These are phyloP conservation scores for Noturus placidus DNA, from an alignment of 2,113 vertebrate genomes.

Conservation along the genomic window DNA sequence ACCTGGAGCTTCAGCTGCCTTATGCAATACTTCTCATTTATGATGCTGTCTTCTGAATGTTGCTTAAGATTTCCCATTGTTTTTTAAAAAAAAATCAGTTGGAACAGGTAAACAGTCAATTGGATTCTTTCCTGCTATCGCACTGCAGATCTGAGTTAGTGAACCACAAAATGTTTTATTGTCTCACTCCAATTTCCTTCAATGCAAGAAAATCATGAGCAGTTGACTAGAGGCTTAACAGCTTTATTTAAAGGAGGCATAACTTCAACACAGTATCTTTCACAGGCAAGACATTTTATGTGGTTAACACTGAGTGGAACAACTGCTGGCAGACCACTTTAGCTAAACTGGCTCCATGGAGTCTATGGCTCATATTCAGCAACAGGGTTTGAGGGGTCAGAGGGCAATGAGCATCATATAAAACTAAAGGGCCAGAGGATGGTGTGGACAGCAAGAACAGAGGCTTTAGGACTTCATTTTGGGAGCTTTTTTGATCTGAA, in stretches of 20 bases:
- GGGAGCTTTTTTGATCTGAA: background rate
- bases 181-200: background rate
- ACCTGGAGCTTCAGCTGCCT: background rate
- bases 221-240: background rate
- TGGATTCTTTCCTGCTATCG: background rate
- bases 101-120: background rate
- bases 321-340: conserved; percentile 31
- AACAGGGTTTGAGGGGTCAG: conserved; percentile 17
- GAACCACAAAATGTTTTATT: too few relatives aligned
- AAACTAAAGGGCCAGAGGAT: conserved; percentile 9
- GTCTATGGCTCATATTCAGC: conserved; percentile 26
- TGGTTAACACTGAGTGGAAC: background rate
- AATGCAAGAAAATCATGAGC: background rate
- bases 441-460: background rate
- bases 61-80: background rate
- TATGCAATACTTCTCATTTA: background rate
- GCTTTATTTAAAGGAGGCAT: background rate
- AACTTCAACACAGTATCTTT: background rate
- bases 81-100: background rate
- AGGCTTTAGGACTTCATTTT: background rate
- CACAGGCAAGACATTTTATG: background rate
- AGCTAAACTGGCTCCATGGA: conserved; percentile 5
- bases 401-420: conserved; percentile 24
- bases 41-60: background rate
- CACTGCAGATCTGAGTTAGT: background rate